Conservation (phyloP, 2,888 invertebrate genomes). For the Incurvaria masculella region DNA sequence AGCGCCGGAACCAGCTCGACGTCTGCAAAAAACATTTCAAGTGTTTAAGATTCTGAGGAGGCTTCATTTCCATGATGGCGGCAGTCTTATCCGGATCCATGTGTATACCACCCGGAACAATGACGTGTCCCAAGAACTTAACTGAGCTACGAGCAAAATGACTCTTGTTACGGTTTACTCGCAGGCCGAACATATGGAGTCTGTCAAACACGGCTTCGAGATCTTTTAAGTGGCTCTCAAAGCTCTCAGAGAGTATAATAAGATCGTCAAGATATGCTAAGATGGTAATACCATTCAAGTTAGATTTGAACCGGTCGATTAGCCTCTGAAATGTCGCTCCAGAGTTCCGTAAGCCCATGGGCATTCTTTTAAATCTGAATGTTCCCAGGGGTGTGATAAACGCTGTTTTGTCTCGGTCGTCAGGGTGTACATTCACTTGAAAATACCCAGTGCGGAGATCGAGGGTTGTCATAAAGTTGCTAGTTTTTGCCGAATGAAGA, state of each 20-base stretch:
- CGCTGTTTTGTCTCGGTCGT: conserved; percentile 16
- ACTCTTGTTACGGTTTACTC: conserved; percentile 16
- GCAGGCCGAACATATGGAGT: conserved; percentile 13
- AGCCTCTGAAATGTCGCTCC: conserved; percentile 18
- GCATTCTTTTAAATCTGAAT: conserved; percentile 18
- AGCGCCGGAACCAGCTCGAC: conserved; percentile 21
- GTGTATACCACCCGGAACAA: conserved; percentile 19
- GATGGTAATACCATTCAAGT: conserved; percentile 7
- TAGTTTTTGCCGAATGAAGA: conserved; percentile 21
- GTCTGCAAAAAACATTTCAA: conserved; percentile 21
- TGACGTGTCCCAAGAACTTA: conserved; percentile 20
- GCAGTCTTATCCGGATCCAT: conserved; percentile 21
- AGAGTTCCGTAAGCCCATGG: conserved; percentile 16
- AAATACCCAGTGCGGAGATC: conserved; percentile 20
- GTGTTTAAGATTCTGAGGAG: conserved; percentile 19
- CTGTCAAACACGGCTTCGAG: too few species aligned
- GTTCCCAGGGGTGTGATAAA: conserved; percentile 14
- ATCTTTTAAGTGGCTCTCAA: conserved; percentile 6
- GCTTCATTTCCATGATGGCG: conserved; percentile 17
- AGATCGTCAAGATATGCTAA: conserved; percentile 11
- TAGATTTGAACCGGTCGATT: conserved; percentile 17
- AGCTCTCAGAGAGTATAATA: conserved; percentile 3
- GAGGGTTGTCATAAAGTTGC: conserved; percentile 19
- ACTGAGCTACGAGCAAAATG: conserved; percentile 14
- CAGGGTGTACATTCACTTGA: conserved; percentile 16